Base-by-base conservation (phyloP, 1,140 invertebrate species). In the Drosophila leontia region DNA sequence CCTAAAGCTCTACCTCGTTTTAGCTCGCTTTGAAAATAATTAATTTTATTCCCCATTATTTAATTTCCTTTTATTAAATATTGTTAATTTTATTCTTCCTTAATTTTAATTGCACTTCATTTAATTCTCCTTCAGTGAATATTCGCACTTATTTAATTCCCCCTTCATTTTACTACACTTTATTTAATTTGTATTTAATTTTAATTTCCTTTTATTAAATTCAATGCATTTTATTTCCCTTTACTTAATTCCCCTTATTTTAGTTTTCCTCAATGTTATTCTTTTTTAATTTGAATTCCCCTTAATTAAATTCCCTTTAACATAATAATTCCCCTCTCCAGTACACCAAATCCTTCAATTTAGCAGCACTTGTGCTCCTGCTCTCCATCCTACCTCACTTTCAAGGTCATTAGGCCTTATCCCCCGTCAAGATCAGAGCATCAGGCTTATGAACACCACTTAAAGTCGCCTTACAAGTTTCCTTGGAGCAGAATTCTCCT, bases 321-420 rank as follows among this genome's bases (percentile, higher is more conserved):
- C 5, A 15, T 41, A 41, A 41, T 41, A 29, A 29, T 29, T 19
- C 13, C 5, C 13, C 6, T 4, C 4, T 34, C 0, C 26, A 6
- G 35, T 32, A 23, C 41, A 39, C 13, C 13, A 8, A 59, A 63
- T 63, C 17, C 61, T 29, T n/a, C 37, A 59, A 23, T 32, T 42
- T 34, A 32, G 26, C 51, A 39, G 13, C 34, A 32, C n/a, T 19
- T 37, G 9, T 56, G 34, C 35, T 19, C 26, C 17, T 56, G 48
- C 35, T 17, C 63, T 44, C 23, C 34, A 32, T 45, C 7, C 8
- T 7, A 26, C 35, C 13, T 17, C 26, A 70, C 44, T 58, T 35
- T 42, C 42, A 56, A 71, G 42, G 68, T 68, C 68, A 71, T 72
- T 71, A 71, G 41, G 35, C 69, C 37, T 59, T 50, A 59, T 72